Conservation (phyloP, 2,113 vertebrate genomes). For the Lontra canadensis region DNA sequence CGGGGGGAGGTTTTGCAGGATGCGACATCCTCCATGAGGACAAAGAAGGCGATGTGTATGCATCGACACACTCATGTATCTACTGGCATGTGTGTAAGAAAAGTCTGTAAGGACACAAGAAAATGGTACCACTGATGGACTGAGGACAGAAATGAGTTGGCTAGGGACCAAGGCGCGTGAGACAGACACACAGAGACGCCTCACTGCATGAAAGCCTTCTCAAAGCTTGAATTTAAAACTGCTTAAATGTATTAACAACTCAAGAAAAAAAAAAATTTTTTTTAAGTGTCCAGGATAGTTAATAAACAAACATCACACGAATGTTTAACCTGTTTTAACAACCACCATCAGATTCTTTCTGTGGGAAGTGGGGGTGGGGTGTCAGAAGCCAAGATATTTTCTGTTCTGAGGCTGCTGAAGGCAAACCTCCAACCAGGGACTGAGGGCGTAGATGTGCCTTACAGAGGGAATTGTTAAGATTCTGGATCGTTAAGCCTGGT, state of each 20-base stretch:
- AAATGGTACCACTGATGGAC: not conserved
- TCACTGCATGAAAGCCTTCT: not conserved
- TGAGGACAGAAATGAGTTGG: not conserved
- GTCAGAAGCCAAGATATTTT: not conserved
- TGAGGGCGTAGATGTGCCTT: no score
- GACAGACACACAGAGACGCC: not conserved
- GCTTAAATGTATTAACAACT: not conserved
- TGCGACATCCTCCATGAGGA: not conserved
- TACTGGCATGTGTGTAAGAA: not conserved
- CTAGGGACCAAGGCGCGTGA: not conserved
- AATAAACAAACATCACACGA: not conserved
- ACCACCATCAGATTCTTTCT: not conserved
- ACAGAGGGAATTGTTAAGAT: not conserved
- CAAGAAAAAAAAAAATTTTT: not conserved
- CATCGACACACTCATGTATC: not conserved
- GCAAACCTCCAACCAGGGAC: not conserved
- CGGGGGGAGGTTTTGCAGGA: not conserved
- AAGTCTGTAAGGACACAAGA: not conserved
- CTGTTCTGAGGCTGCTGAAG: not conserved
- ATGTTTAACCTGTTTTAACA: not conserved
- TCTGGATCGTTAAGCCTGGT: not conserved
- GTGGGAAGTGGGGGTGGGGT: not conserved
- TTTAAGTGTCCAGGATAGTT: not conserved
- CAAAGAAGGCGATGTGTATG: not conserved
- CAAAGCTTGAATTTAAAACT: not conserved